These are phyloP conservation scores for Baronia brevicornis DNA, from an alignment of 2,888 invertebrate genomes.

Conservation along the genomic window DNA sequence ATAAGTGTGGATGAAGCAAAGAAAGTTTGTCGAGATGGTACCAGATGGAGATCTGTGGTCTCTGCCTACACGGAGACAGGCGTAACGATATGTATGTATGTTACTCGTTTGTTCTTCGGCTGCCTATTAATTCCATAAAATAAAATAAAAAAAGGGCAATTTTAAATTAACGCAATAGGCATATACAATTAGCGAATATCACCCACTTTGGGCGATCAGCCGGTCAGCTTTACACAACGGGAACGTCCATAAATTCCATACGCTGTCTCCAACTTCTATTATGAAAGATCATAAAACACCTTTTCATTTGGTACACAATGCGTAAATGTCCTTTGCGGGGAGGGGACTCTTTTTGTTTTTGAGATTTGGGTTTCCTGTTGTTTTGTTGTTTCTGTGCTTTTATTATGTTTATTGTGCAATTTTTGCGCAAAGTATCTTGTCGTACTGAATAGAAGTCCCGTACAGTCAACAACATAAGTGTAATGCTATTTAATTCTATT, in stretches of 20 bases:
- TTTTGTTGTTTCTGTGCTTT: slow-evolving; percentile 9
- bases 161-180: too few relatives aligned
- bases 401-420: slow-evolving; percentile 9
- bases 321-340: background rate
- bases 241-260: background rate
- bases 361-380: slow-evolving; percentile 5
- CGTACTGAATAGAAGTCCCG: slow-evolving; percentile 7
- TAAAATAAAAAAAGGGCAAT: too few relatives aligned
- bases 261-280: background rate
- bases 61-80: too few relatives aligned
- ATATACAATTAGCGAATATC: too few relatives aligned
- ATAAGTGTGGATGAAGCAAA: too few relatives aligned
- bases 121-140: too few relatives aligned
- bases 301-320: slow-evolving; percentile 2
- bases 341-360: slow-evolving; percentile 5
- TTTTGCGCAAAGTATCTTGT: slow-evolving; percentile 14
- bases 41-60: too few relatives aligned
- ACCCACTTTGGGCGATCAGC: too few relatives aligned
- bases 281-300: slow-evolving; percentile 1
- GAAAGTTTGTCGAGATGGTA: too few relatives aligned
- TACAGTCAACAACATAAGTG: slow-evolving; percentile 9
- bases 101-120: too few relatives aligned
- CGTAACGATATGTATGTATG: too few relatives aligned
- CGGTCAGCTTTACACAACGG: too few relatives aligned
- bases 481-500: background rate